These are phyloP conservation scores for Paragorgia papillata DNA, from an alignment of 92 coral and sea anemone species.

Conservation along the genomic window DNA sequence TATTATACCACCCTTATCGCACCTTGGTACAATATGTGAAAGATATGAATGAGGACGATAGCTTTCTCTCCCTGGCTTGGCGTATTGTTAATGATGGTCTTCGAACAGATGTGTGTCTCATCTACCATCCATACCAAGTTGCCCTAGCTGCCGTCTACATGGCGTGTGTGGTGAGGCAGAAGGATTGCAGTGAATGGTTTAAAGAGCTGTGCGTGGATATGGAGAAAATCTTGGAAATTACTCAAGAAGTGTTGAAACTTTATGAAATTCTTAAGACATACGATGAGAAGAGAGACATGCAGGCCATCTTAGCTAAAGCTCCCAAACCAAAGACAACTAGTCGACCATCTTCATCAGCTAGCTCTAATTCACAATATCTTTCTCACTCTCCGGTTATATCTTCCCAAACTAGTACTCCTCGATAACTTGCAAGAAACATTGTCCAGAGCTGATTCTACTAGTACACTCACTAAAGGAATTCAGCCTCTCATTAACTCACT, in stretches of 20 bases:
- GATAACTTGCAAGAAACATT: not conserved
- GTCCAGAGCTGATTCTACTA: no score
- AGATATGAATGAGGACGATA: conserved; percentile 80
- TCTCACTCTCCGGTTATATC: conserved; percentile 34
- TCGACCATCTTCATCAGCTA: conserved; percentile 81
- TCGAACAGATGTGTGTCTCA: conserved; percentile 87
- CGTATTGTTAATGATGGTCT: conserved; percentile 95
- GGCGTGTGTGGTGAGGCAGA: conserved; percentile 98
- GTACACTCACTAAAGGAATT: no score
- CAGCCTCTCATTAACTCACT: no score
- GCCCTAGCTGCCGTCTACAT: conserved; percentile 97
- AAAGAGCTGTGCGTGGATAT: conserved; percentile 95
- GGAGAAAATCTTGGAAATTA: conserved; percentile 94
- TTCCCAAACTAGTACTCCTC: conserved; percentile 35
- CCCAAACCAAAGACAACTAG: conserved; percentile 84
- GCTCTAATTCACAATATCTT: conserved; percentile 26
- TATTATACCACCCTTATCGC: conserved; percentile 93
- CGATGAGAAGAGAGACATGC: conserved; percentile 89
- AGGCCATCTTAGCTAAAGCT: conserved; percentile 68
- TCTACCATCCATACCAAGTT: conserved; percentile 89
- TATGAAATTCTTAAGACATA: conserved; percentile 93
- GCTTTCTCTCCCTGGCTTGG: conserved; percentile 93
- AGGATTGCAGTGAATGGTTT: conserved; percentile 90
- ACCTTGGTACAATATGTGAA: conserved; percentile 92
- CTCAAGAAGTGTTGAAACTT: conserved; percentile 82